These are phyloP conservation scores for Cuculus canorus DNA, from an alignment of 2,797 vertebrate genomes.

Conservation along the genomic window DNA sequence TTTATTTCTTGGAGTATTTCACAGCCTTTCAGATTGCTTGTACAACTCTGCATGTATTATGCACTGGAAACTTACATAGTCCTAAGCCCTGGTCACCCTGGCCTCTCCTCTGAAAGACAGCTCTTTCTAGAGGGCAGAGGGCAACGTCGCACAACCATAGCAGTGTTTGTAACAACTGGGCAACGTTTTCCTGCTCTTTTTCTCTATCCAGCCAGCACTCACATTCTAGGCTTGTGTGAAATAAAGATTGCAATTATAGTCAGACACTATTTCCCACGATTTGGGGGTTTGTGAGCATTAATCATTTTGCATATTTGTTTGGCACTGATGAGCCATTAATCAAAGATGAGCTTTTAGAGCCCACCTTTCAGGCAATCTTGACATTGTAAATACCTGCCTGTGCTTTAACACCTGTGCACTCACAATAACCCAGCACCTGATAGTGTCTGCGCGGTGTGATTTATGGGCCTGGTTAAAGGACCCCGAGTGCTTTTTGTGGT, in stretches of 20 bases:
- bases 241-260: not conserved
- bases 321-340: not conserved
- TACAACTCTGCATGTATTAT: not conserved
- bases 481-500: not conserved
- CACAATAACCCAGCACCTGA: not conserved
- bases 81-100: not conserved
- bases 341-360: not conserved
- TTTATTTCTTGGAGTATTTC: slow-evolving; percentile 1
- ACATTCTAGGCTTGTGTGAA: not conserved
- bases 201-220: not conserved
- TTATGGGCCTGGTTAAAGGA: not conserved
- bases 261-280: not conserved
- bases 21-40: not conserved
- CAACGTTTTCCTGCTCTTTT: not conserved
- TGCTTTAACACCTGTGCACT: slow-evolving; percentile 4
- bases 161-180: not conserved
- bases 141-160: not conserved
- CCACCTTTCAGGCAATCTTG: not conserved
- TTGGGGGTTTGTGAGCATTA: not conserved
- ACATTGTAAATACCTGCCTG: not conserved
- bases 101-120: not conserved
- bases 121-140: slow-evolving; percentile 44
- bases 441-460: not conserved
- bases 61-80: not conserved
- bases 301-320: not conserved